Conservation (phyloP, 64 coral and sea anemone species). For the Dendronephthya gigantea region DNA sequence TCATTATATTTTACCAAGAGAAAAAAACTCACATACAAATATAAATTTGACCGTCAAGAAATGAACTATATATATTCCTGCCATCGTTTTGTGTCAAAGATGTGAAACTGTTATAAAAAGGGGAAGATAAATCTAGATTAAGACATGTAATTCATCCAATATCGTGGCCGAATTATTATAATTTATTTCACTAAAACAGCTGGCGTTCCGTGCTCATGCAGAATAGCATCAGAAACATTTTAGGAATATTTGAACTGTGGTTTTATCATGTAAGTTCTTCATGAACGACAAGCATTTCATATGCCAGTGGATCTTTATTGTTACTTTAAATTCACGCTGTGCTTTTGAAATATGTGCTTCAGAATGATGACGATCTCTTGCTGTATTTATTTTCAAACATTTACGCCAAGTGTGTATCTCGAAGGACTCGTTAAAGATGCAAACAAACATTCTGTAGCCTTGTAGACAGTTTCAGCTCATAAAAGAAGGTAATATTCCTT, state of each 20-base stretch:
- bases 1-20: neutral
- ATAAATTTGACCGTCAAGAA: neutral
- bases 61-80: neutral
- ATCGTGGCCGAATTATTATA: neutral
- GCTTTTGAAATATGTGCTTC: neutral
- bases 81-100: neutral
- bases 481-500: neutral
- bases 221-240: neutral
- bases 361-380: neutral
- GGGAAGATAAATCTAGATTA: neutral
- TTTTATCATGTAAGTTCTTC: neutral
- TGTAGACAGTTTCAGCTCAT: neutral
- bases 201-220: neutral
- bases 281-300: neutral
- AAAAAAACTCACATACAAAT: neutral
- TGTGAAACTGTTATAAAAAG: neutral
- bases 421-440: neutral
- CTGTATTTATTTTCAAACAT: neutral
- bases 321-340: neutral
- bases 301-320: neutral
- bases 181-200: neutral
- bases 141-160: neutral
- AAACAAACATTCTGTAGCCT: neutral
- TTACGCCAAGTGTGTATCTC: neutral
- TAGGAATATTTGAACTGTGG: neutral